Percentiles rank a stretch among this genome's conserved stretches.
phyloP scores from a whole-genome alignment of 2,888 invertebrate species.

The Eristalinus aeneus region DNA sequence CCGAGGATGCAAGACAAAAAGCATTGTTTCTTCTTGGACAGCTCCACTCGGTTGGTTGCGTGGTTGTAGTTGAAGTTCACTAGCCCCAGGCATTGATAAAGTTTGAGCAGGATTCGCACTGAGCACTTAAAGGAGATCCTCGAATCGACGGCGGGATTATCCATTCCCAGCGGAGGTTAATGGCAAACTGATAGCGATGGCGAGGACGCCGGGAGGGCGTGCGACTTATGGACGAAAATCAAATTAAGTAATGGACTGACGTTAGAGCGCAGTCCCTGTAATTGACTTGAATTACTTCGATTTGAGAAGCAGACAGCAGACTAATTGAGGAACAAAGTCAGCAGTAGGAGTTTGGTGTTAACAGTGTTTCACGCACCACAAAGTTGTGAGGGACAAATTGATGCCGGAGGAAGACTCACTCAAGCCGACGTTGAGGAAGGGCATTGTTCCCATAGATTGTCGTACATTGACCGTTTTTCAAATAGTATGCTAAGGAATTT shows the following conservation, averaged over 20 bases:
- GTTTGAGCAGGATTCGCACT: neutral
- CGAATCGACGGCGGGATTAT: neutral
- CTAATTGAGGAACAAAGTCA: no score
- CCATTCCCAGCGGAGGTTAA: neutral
- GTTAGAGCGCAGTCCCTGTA: neutral
- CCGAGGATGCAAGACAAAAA: neutral
- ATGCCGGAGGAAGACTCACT: no score
- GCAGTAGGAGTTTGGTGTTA: no score
- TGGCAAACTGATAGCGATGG: neutral
- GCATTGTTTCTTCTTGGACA: neutral
- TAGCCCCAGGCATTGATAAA: neutral
- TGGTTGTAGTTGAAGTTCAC: neutral
- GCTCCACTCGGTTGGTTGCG: neutral
- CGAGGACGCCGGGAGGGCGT: neutral
- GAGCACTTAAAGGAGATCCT: neutral
- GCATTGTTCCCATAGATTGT: no score
- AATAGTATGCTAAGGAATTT: no score
- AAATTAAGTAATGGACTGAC: neutral
- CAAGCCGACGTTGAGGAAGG: no score
- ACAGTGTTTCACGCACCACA: no score
- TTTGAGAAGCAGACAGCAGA: no score
- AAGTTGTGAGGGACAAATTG: no score
- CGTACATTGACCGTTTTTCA: no score
- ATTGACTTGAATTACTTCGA: neutral
- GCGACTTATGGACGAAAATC: neutral